Evolutionary conservation across 1,140 invertebrate genomes (phyloP), one percentile per base, ranked within the genome.

Genomic region (Parasteatoda tepidariorum): DNA sequence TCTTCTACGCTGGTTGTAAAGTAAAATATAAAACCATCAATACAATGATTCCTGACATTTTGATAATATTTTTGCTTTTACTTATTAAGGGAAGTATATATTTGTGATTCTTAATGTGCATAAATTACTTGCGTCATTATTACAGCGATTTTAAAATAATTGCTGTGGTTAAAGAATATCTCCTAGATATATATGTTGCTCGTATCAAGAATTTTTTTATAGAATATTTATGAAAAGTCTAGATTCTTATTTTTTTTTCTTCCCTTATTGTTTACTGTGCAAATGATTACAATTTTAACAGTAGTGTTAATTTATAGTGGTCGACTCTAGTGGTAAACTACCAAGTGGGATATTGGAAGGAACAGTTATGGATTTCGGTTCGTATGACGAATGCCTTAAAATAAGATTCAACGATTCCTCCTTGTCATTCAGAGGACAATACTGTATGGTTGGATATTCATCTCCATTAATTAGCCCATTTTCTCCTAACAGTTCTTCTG

Each of bases 331-430:
- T 18, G 67, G 67, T 2, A 76, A 78, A 74, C 22, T 75, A 0
- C 74, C 83, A 1, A 24, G 73, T n/a, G 85, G 85, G 15, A 13
- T 85, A 3, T 34, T 85, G 0, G 83, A 84, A 4, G 83, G 85
- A 7, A 85, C 83, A 0, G 57, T 75, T 13, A 68, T 84, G 55
- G 76, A 75, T 24, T 73, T 84, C 6, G 85, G 85, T 7, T 73
- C 84, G 5, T 84, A 74, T 59, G 76, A 84, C 13, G 67, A 84
- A 71, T 85, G 85, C 34, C 55, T 84, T 6, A 62, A 68, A 22
- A 84, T 85, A 18, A 26, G 61, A 9, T 59, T 31, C 0, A 34
- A 82, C 24, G 11, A 34, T 26, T 30, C 13, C 24, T 41, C 30
- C 0, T 66, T 70, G 31, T 15, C 4, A 0, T 82, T 82, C 15